Conservation (phyloP, 2,113 vertebrate genomes). For the Noctilio leporinus region DNA sequence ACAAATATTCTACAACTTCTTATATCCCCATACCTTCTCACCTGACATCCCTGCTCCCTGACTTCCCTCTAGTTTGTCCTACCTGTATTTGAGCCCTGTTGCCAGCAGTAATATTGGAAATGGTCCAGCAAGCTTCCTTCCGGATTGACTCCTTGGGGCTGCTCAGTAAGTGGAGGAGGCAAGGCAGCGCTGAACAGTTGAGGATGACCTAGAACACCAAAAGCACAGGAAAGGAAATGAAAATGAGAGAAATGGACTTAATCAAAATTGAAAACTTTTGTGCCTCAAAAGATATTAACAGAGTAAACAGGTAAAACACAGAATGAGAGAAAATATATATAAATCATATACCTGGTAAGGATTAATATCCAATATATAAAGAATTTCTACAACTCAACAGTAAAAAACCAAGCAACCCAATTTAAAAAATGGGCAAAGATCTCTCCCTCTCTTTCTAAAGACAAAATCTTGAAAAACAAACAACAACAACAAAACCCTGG, state of each 20-base stretch:
- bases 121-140: constrained; percentile 99
- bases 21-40: background rate
- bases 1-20: background rate
- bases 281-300: background rate
- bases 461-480: no score
- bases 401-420: background rate
- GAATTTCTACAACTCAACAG: background rate
- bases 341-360: background rate
- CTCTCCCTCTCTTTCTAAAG: no score
- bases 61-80: background rate
- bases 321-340: background rate
- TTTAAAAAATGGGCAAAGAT: constrained; percentile 6
- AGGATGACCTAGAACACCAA: constrained; percentile 89
- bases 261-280: background rate
- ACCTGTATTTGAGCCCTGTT: constrained; percentile 98
- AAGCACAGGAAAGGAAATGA: constrained; percentile 18
- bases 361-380: background rate
- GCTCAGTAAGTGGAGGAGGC: constrained; percentile 95
- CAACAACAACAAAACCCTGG: no score
- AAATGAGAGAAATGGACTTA: constrained; percentile 18
- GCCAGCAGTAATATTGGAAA: constrained; percentile 98
- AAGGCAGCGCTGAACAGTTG: constrained; percentile 97
- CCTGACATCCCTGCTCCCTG: background rate
- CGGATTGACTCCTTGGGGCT: constrained; percentile 98
- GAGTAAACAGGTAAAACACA: background rate